Base-by-base conservation (phyloP, 2,888 invertebrate species). In the Acleris emargana region DNA sequence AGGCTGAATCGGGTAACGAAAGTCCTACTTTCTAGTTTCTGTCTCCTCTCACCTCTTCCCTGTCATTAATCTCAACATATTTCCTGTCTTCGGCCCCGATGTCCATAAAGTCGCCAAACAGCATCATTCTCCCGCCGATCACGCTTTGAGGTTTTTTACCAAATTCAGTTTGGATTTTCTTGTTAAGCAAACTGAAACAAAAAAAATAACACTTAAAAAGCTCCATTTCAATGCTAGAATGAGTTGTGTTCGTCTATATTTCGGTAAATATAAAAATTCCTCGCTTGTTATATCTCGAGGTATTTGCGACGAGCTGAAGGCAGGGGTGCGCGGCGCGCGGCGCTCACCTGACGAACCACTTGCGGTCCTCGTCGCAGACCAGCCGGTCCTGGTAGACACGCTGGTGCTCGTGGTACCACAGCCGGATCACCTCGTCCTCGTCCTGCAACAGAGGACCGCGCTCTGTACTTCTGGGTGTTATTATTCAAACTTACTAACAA, bases 401-500 rank as follows among this genome's bases (percentile, higher is more conserved):
- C 83, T 96, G 95, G 59, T 97, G 96, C 83, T 98, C 98, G 81
- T 98, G 98, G 72, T 96, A 97, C 98, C 98, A 98, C 13, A 98
- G 89, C n/a, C 96, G 93, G 49, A 94, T 93, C 69, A 96, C 92
- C 38, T 95, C 94, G 5, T 94, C 90, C 50, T 94, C 90, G 5
- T 81, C 79, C 95, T 95, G 72, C 38, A 13, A 45, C 16, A 45
- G 6, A 16, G 17, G n/a, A 32, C 9, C 32, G 7, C 6, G 25
- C 32, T 9, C 9, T 32, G 9, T 9, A 32, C 0, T 9, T 7
- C 32, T 32, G 9, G 32, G 32, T 32, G 32, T 9, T 32, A 43
- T 16, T 43, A 43, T 2, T n/a, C 16, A 32, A 32, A 32, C 32
- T 32, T 32, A 32, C 32, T 32, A 32, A 32, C 32, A 7, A 7